A percentile compares a stretch with the other conserved stretches of the same genome.
Conservation (phyloP, 2,888 invertebrate genomes). For the Dynastes grantii region DNA sequence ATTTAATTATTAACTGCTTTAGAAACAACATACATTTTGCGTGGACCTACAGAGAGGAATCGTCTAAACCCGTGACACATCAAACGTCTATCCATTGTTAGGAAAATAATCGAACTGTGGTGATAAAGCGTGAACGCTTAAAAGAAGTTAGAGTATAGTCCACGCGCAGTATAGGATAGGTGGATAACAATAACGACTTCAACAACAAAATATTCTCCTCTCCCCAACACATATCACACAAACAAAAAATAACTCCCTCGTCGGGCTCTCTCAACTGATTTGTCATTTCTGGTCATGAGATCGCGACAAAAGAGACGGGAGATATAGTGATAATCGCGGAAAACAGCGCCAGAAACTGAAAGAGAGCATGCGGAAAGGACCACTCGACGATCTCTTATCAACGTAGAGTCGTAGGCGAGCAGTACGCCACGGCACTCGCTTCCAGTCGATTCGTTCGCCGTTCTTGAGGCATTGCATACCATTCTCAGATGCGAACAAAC, state of each 20-base stretch:
- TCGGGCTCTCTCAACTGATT: conserved; percentile 43
- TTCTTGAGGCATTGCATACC: conserved; percentile 15
- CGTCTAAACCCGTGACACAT: not conserved
- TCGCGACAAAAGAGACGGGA: conserved; percentile 56
- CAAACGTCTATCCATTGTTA: not conserved
- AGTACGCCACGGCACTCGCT: conserved; percentile 40
- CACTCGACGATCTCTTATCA: conserved; percentile 44
- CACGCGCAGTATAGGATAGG: not conserved
- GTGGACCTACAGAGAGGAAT: no score
- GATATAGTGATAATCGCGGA: conserved; percentile 55
- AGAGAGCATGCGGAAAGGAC: conserved; percentile 59
- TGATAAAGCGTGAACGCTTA: not conserved
- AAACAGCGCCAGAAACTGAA: conserved; percentile 55
- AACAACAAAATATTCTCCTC: conserved; percentile 25
- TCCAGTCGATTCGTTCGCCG: conserved; percentile 28
- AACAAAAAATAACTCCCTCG: conserved; percentile 41
- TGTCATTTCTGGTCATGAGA: conserved; percentile 48
- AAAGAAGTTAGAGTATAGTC: conserved; percentile 15
- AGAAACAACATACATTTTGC: no score
- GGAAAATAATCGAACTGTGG: conserved; percentile 5
- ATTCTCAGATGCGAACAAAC: conserved; percentile 25
- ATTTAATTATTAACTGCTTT: no score
- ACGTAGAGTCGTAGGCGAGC: conserved; percentile 34
- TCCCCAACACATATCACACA: not conserved
- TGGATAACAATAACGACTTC: conserved; percentile 41